phyloP scores from a whole-genome alignment of 1,140 invertebrate genomes.

The Philopotamus ludificatus region DNA sequence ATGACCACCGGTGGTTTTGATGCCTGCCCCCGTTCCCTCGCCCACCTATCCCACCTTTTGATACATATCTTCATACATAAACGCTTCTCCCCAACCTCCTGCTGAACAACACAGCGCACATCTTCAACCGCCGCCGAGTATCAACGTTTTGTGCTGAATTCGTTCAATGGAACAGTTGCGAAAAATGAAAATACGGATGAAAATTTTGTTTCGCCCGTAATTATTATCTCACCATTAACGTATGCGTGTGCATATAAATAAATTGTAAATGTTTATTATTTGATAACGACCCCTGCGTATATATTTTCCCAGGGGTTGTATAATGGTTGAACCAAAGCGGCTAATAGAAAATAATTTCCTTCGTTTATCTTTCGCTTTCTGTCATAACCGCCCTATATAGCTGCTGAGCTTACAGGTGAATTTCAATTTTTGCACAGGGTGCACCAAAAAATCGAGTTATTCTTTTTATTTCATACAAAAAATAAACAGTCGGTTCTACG shows the following conservation, averaged over 20 bases:
- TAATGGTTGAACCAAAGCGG: conserved; percentile 34
- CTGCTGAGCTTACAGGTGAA: conserved; percentile 34
- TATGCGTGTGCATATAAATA: too few species aligned
- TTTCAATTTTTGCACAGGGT: conserved; percentile 28
- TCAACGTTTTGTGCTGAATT: neutral
- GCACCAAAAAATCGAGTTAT: conserved; percentile 2
- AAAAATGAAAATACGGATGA: too few species aligned
- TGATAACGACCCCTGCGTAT: too few species aligned
- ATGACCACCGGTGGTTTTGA: conserved; percentile 37
- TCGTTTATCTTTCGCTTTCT: conserved; percentile 38
- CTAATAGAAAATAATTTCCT: conserved; percentile 42
- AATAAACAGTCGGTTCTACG: too few species aligned
- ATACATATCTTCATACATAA: neutral
- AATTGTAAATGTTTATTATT: too few species aligned
- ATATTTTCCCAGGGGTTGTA: too few species aligned
- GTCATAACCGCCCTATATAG: conserved; percentile 19
- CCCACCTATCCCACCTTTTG: neutral
- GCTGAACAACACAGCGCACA: too few species aligned
- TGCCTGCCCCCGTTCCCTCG: conserved; percentile 13
- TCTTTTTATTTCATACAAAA: too few species aligned
- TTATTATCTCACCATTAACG: too few species aligned
- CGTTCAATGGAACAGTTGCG: too few species aligned
- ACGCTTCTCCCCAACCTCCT: conserved; percentile 7
- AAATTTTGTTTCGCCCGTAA: too few species aligned
- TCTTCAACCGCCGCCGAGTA: conserved; percentile 22